A percentile compares a stretch with the other conserved stretches of the same genome.
Conservation (phyloP, 1,140 invertebrate species). For the Bombus impatiens region DNA sequence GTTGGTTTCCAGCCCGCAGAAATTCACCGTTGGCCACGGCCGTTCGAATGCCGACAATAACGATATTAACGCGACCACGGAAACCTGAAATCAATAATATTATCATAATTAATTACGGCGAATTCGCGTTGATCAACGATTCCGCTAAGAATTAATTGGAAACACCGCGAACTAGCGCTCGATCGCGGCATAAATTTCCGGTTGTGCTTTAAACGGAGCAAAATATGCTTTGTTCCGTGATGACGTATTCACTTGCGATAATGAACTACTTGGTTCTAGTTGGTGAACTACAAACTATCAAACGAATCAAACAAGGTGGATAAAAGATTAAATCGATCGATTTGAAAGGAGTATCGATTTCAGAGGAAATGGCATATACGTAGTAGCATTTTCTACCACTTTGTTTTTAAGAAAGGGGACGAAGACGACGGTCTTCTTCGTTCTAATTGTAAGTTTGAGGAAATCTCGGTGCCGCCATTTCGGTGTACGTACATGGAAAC, state of each 20-base stretch:
- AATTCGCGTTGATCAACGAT: conserved; percentile 14
- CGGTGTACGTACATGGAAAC: no score
- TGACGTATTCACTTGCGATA: background rate
- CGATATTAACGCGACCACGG: conserved; percentile 35
- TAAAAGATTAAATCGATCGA: background rate
- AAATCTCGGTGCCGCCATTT: background rate
- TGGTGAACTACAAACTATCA: background rate
- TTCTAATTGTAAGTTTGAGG: background rate
- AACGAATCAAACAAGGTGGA: background rate
- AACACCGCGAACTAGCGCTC: no score
- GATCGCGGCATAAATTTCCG: background rate
- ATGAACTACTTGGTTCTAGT: background rate
- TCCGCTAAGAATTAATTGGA: conserved; percentile 17
- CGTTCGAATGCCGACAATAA: background rate
- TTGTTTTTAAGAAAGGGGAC: no score
- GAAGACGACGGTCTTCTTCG: background rate
- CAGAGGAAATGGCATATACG: background rate
- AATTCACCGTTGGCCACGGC: conserved; percentile 11
- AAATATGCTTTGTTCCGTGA: background rate
- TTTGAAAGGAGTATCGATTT: background rate
- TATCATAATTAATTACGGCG: conserved; percentile 46
- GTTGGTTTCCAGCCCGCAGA: conserved; percentile 30
- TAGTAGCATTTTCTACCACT: no score
- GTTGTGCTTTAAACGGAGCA: background rate
- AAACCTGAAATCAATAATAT: conserved; percentile 42